Percentiles rank a stretch among this genome's conserved stretches.
These are phyloP conservation scores for Periophthalmodon schlosseri DNA, from an alignment of 2,113 vertebrate genomes.

Conservation along the genomic window DNA sequence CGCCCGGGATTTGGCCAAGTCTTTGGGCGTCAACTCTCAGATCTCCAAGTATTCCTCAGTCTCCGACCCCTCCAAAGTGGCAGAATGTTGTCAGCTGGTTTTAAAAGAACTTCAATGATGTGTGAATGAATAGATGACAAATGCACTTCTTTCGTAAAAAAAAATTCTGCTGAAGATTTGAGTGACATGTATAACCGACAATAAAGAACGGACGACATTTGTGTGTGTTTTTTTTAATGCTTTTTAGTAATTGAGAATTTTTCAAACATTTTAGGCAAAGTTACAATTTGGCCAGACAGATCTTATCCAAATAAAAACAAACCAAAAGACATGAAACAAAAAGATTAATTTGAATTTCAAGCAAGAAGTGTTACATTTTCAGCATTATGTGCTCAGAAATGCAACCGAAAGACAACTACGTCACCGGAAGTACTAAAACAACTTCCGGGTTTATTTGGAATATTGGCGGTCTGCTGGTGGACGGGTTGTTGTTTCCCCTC, in stretches of 20 bases:
- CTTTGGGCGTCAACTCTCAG: conserved; percentile 90
- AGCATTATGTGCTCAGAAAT: neutral
- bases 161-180: conserved; percentile 42
- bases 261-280: too few species aligned
- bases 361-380: neutral
- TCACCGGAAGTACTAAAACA: conserved; percentile 34
- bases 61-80: conserved; percentile 92
- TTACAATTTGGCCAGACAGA: neutral
- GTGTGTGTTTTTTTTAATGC: neutral
- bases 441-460: conserved; percentile 51
- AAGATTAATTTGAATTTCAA: neutral
- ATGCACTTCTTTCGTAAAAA: conserved; percentile 50
- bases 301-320: neutral
- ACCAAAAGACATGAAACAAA: neutral
- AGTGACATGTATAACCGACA: conserved; percentile 53
- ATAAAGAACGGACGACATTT: conserved; percentile 52
- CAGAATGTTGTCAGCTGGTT: conserved; percentile 92
- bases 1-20: conserved; percentile 91
- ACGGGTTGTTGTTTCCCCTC: neutral
- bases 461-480: conserved; percentile 56
- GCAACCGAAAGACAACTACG: neutral
- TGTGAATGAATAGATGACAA: conserved; percentile 32
- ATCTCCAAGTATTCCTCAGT: conserved; percentile 89
- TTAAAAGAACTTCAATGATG: conserved; percentile 86
- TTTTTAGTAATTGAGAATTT: neutral